Evolutionary conservation across 64 coral and sea anemone species (phyloP).

Genomic region (Stichodactyla helianthus): DNA sequence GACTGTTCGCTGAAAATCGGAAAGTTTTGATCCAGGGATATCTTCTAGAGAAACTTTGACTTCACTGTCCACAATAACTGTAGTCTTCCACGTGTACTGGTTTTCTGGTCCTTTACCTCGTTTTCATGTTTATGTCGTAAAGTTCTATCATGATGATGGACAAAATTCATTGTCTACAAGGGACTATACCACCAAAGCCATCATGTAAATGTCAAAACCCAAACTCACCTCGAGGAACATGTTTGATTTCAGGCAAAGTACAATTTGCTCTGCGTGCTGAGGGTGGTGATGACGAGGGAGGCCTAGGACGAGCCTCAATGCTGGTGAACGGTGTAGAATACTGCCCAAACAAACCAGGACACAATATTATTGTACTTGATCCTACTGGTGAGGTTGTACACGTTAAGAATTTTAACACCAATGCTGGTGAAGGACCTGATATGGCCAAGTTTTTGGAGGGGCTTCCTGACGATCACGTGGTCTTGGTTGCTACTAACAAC

Average conservation of each 20-base stretch:
- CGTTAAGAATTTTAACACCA: conserved; percentile 85
- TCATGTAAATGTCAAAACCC: not conserved
- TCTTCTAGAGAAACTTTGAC: too few relatives aligned
- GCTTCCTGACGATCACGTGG: conserved; percentile 91
- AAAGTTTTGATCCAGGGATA: too few relatives aligned
- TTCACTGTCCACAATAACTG: too few relatives aligned
- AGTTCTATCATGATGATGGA: too few relatives aligned
- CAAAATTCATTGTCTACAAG: too few relatives aligned
- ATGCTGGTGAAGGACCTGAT: conserved; percentile 55
- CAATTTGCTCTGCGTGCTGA: conserved; percentile 91
- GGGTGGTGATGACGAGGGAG: conserved; percentile 94
- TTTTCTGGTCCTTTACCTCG: too few relatives aligned
- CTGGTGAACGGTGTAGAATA: conserved; percentile 89
- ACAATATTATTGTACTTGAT: conserved; percentile 94
- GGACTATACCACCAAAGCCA: too few relatives aligned
- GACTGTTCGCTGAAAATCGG: too few relatives aligned
- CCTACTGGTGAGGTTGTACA: conserved; percentile 77
- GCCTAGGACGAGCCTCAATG: conserved; percentile 80
- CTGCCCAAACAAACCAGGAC: conserved; percentile 84
- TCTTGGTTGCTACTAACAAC: conserved; percentile 82
- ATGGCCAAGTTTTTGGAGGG: conserved; percentile 80
- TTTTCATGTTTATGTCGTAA: too few relatives aligned
- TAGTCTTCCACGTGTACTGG: too few relatives aligned
- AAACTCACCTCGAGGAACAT: not conserved
- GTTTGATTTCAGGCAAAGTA: conserved; percentile 61